Evolutionary conservation across 2,113 vertebrate species (phyloP), one percentile per base, ranked within the genome.

Genomic region (Psammodynastes pulverulentus): DNA sequence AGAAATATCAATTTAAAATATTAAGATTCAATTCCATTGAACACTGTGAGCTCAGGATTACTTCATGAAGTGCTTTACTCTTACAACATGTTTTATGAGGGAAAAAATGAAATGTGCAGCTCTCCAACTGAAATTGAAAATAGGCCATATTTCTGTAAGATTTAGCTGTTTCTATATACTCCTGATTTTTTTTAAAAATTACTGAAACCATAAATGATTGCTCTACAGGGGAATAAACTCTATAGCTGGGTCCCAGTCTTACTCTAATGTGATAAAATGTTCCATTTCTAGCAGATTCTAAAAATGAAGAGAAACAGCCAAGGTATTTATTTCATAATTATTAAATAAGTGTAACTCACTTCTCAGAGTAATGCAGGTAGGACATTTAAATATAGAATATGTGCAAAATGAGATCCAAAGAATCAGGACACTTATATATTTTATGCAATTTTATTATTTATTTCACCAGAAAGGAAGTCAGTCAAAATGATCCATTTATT

Each of bases 71-170:
- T 92, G 43, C 95, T 90, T 89, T 51, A 84, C 92, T 72, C 29
- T 89, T 95, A 53, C 92, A 96, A 94, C 93, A 93, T 95, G 91
- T 93, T 97, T 97, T 96, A 95, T 94, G 95, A 96, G 87, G 0
- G 43, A 88, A 94, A 94, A 96, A 96, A 95, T 92, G 94, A 94
- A 95, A 97, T 95, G 79, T 84, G 90, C 23, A 93, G 93, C 94
- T 90, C 89, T 89, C 0, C 53, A 92, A 94, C 92, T 96, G 92
- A 45, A 91, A 90, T 89, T 87, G 93, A 84, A 89, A 95, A 87
- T 0, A 0, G 92, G 84, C 86, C 92, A 39, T 94, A 86, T 39
- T 93, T 96, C 94, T 96, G 0, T 9, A 94, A 95, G 95, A 95
- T 96, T 96, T 96, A 95, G 90, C 21, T 93, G 91, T 86, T 93